Percentiles rank a stretch among this genome's conserved stretches.
phyloP scores from a whole-genome alignment of 92 coral and sea anemone genomes.

The Montipora capitata region DNA sequence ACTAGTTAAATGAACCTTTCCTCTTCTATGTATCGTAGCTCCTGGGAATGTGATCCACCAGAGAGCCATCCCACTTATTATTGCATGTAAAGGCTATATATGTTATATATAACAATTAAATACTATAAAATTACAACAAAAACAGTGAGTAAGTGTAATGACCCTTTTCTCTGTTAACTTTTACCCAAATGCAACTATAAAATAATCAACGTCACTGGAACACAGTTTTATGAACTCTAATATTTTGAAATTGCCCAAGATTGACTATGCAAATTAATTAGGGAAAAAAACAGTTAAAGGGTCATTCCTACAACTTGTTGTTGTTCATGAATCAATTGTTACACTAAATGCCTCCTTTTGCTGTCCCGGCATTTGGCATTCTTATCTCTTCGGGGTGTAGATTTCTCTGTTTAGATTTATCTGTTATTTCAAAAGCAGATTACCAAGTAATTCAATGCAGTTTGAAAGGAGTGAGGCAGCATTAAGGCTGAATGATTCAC shows the following conservation, averaged over 20 bases:
- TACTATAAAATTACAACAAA: not conserved
- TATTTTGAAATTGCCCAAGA: constrained; percentile 7
- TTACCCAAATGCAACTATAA: not conserved
- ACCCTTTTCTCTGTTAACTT: constrained; percentile 1
- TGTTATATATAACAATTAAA: not conserved
- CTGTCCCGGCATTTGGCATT: not conserved
- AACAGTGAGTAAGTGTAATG: not conserved
- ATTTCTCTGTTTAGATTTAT: not conserved
- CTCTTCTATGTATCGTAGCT: constrained; percentile 8
- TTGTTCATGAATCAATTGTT: constrained; percentile 7
- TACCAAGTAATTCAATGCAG: too few relatives aligned
- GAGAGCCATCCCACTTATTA: not conserved
- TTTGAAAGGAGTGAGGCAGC: too few relatives aligned
- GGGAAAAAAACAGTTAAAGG: not conserved
- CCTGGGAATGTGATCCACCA: constrained; percentile 11
- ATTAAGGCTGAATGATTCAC: too few relatives aligned
- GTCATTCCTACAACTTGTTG: constrained; percentile 6
- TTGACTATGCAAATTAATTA: not conserved
- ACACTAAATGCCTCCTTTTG: not conserved
- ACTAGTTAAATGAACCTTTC: constrained; percentile 7
- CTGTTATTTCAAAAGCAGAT: too few relatives aligned
- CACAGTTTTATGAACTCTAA: constrained; percentile 3
- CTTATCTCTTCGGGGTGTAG: not conserved
- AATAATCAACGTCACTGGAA: constrained; percentile 2
- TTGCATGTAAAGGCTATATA: not conserved